Conservation (phyloP, 2,113 vertebrate species). For the Lutjanus erythropterus region DNA sequence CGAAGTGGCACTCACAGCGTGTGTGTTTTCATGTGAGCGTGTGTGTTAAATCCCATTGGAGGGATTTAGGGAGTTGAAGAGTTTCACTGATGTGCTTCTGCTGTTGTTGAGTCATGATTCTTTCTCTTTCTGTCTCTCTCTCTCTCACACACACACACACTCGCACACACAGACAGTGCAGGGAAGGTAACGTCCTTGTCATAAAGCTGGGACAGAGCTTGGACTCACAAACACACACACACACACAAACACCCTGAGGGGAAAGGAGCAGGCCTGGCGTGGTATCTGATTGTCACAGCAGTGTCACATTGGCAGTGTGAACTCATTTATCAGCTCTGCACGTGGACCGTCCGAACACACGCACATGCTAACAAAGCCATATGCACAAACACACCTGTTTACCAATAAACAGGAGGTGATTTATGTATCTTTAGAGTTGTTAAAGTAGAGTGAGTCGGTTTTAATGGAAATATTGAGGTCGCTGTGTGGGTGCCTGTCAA, state of each 20-base stretch:
- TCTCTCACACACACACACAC: constrained; percentile 4
- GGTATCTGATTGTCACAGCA: constrained; percentile 72
- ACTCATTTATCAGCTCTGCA: constrained; percentile 63
- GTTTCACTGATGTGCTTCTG: constrained; percentile 53
- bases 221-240: constrained; percentile 36
- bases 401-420: constrained; percentile 25
- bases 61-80: constrained; percentile 58
- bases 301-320: constrained; percentile 71
- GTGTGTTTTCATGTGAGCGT: constrained; percentile 15
- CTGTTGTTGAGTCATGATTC: constrained; percentile 52
- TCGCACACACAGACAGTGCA: constrained; percentile 6
- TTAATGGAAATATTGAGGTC: not conserved
- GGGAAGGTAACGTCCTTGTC: constrained; percentile 69
- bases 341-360: constrained; percentile 48
- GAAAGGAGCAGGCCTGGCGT: constrained; percentile 36
- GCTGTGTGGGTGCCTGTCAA: constrained; percentile 4
- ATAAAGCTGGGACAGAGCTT: constrained; percentile 47
- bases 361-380: constrained; percentile 57
- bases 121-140: constrained; percentile 10
- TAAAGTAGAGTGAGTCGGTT: not conserved
- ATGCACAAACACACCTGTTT: constrained; percentile 47
- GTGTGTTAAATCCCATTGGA: constrained; percentile 50
- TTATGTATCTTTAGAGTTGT: not conserved
- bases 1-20: not conserved
- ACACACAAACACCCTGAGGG: constrained; percentile 49